Percentiles rank a stretch among this genome's conserved stretches.
Evolutionary conservation across 2,888 invertebrate genomes (phyloP).

Genomic region (Iphiclides podalirius): DNA sequence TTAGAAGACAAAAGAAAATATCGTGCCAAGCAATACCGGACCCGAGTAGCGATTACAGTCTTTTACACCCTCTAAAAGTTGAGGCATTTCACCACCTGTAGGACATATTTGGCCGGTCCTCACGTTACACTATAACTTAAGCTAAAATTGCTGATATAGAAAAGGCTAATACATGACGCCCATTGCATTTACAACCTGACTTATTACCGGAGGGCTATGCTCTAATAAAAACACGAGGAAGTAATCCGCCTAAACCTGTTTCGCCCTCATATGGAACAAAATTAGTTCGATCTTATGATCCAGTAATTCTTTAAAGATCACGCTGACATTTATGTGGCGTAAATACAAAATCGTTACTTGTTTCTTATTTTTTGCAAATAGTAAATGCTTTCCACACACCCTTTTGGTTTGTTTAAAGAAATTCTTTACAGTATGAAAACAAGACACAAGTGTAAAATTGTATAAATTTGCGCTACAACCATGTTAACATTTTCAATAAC

Average conservation of each 20-base stretch:
- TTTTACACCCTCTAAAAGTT: no score
- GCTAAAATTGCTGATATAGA: no score
- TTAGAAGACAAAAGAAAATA: no score
- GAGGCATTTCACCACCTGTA: no score
- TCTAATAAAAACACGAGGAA: slow-evolving; percentile 49
- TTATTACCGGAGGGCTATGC: slow-evolving; percentile 27
- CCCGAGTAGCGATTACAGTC: no score
- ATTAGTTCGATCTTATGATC: slow-evolving; percentile 50
- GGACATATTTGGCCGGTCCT: no score
- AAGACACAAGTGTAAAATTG: background rate
- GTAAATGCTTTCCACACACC: background rate
- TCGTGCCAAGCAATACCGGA: no score
- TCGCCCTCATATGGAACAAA: slow-evolving; percentile 64
- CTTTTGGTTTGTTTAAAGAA: background rate
- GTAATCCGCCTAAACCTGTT: slow-evolving; percentile 54
- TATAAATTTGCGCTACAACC: background rate
- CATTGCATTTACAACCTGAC: slow-evolving; percentile 13
- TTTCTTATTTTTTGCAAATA: background rate
- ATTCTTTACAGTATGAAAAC: background rate
- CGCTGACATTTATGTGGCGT: slow-evolving; percentile 57
- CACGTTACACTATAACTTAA: no score
- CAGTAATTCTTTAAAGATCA: slow-evolving; percentile 64
- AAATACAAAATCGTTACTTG: slow-evolving; percentile 6
- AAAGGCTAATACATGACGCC: no score
- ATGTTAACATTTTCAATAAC: background rate